phyloP scores from a whole-genome alignment of 2,888 invertebrate genomes.

The Ommatoiulus sabulosus region DNA sequence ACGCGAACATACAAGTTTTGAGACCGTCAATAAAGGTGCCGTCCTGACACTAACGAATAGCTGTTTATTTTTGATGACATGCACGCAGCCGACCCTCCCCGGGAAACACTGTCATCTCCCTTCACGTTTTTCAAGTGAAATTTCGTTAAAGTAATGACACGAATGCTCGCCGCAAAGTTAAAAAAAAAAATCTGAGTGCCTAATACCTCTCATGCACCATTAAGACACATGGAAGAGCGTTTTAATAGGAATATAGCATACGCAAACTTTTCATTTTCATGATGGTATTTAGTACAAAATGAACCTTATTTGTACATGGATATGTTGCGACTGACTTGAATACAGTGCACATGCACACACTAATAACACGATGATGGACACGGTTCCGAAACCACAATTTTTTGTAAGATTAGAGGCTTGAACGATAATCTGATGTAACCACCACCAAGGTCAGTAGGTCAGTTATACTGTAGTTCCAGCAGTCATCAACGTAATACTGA shows the following conservation, averaged over 20 bases:
- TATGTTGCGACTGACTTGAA: too few relatives aligned
- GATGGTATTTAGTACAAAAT: background rate
- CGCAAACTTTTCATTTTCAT: background rate
- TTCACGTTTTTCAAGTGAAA: slow-evolving; percentile 12
- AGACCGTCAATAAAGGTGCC: slow-evolving; percentile 25
- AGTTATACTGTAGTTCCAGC: too few relatives aligned
- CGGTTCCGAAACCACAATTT: background rate
- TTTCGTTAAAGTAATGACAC: slow-evolving; percentile 20
- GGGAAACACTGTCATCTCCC: background rate
- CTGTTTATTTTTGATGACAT: slow-evolving; percentile 44
- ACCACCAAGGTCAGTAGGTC: background rate
- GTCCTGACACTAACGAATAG: slow-evolving; percentile 39
- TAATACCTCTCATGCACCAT: background rate
- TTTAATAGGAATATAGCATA: background rate
- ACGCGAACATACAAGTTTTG: background rate
- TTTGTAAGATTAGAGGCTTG: background rate
- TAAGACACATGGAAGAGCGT: background rate
- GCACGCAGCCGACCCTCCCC: background rate
- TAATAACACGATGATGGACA: background rate
- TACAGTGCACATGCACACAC: too few relatives aligned
- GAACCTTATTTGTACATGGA: too few relatives aligned
- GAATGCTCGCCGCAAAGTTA: slow-evolving; percentile 6
- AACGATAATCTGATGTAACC: background rate
- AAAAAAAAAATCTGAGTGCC: slow-evolving; percentile 14
- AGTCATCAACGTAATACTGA: too few relatives aligned